Evolutionary conservation across 2,113 vertebrate species (phyloP).

Genomic region (Hippocampus zosterae): DNA sequence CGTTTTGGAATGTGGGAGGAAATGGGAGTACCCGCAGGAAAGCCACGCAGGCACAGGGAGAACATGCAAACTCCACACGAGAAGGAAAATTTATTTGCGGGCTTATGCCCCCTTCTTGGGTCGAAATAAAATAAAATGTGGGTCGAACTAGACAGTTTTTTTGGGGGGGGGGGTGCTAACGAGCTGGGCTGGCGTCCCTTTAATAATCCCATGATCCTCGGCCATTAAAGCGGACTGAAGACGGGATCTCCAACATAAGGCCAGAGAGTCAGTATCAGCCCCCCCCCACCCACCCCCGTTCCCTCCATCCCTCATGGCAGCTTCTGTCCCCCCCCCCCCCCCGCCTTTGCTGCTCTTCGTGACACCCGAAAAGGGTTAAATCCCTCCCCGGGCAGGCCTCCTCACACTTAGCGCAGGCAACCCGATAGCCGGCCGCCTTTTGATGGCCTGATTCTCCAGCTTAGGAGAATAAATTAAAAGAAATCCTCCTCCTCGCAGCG

Average conservation of each 20-base stretch:
- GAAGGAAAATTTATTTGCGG: no score
- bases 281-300: conserved; percentile 10
- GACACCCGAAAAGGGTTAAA: conserved; percentile 58
- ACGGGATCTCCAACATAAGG: no score
- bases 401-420: conserved; percentile 72
- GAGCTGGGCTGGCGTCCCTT: not conserved
- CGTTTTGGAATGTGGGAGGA: no score
- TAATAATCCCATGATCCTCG: not conserved
- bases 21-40: no score
- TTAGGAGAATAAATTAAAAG: conserved; percentile 91
- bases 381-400: conserved; percentile 33
- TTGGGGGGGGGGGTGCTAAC: not conserved
- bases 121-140: no score
- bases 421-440: conserved; percentile 78
- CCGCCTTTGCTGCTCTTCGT: conserved; percentile 15
- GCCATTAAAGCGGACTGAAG: not conserved
- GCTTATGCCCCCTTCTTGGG: no score
- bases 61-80: no score
- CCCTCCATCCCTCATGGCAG: not conserved
- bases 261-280: conserved; percentile 1
- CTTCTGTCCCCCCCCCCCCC: conserved; percentile 9
- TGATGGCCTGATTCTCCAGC: conserved; percentile 77
- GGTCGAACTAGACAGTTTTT: no score
- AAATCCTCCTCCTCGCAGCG: conserved; percentile 74
- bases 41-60: no score